phyloP scores from a whole-genome alignment of 1,140 invertebrate species.

The Diuraphis noxia region DNA sequence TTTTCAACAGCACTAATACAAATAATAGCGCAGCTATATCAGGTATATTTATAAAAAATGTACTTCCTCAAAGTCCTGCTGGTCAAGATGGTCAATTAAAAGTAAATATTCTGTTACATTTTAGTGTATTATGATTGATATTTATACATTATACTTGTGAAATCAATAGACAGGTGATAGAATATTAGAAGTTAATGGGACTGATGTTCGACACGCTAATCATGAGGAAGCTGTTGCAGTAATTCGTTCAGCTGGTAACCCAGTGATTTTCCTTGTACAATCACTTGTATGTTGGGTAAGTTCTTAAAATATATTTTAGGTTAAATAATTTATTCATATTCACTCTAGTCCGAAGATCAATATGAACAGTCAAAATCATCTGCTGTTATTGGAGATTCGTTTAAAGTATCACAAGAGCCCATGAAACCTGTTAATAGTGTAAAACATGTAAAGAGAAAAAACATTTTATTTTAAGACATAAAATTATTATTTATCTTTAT shows the following conservation, averaged over 20 bases:
- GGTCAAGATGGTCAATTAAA: conserved; percentile 84
- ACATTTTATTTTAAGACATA: background rate
- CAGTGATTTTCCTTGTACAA: conserved; percentile 90
- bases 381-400: background rate
- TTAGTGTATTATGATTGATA: conserved; percentile 55
- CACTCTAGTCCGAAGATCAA: conserved; percentile 25
- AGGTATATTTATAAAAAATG: conserved; percentile 98
- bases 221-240: conserved; percentile 95
- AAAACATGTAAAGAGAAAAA: conserved; percentile 15
- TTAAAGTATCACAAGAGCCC: background rate
- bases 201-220: conserved; percentile 84
- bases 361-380: conserved; percentile 10
- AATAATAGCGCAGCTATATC: conserved; percentile 67
- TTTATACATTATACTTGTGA: conserved; percentile 57
- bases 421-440: conserved; percentile 32
- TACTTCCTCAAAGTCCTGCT: conserved; percentile 92
- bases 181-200: conserved; percentile 90
- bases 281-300: conserved; percentile 82
- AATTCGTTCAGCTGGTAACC: conserved; percentile 87
- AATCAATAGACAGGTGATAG: conserved; percentile 76
- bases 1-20: conserved; percentile 62
- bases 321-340: background rate
- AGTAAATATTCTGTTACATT: conserved; percentile 62
- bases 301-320: conserved; percentile 50
- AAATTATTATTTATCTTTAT: background rate